Base-by-base conservation (phyloP, 2,888 invertebrate species). In the Xestia sexstrigata region DNA sequence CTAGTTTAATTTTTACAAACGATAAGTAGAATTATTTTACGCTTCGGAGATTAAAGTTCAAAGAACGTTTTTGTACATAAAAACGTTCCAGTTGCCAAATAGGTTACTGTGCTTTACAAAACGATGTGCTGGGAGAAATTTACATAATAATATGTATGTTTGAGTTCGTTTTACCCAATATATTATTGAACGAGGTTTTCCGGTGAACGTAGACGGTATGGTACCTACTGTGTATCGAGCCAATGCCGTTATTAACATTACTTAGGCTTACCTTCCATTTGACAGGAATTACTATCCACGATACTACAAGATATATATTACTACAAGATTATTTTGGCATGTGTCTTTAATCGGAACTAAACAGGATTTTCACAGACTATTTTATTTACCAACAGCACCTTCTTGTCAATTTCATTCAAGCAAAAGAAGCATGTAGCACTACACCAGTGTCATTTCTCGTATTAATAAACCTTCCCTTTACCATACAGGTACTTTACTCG, bases 31-130 rank as follows among this genome's bases (percentile, higher is more conserved):
- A 55, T 76, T 78, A 52, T 82, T 30, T 78, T 71, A 20, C 49
- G 47, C 74, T 74, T 79, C 63, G 52, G 68, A 70, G 15, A 70
- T 62, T 60, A 17, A 68, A 76, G 83, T 71, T 76, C 65, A 78
- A 82, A 63, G 68, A 85, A 82, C 70, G 65, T 65, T 47, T 62
- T 63, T 60, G 62, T 68, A 62, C 20, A 62, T 55, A 55, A 55
- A 26, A 30, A 30, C 17, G 58, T 68, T 8, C 65, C 45, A 63
- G 73, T 76, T 88, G 86, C 81, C 86, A 87, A 87, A 82, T 88
- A 86, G 86, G 86, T 86, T 86, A 88, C 74, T 60, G 68, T 75
- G 74, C 76, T 77, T 79, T 78, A 74, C 49, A 74, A 81, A 74
- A 65, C 73, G 85, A 70, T 63, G 66, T 76, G 62, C 71, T 72